Evolutionary conservation across 2,888 invertebrate species (phyloP).

Genomic region (Netelia inedita): DNA sequence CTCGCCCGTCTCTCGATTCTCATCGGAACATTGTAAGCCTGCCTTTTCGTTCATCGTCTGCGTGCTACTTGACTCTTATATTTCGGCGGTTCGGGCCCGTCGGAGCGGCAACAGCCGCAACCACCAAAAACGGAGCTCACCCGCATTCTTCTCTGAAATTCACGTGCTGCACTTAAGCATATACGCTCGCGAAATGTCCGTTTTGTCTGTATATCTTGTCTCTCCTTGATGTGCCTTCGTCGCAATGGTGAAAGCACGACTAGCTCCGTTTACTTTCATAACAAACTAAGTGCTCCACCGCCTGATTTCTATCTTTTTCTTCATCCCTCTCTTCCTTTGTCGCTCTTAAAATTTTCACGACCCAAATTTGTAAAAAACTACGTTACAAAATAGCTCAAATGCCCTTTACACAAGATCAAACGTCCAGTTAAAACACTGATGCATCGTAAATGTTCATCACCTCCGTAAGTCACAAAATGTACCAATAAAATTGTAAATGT

Average conservation of each 20-base stretch:
- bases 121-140: slow-evolving; percentile 46
- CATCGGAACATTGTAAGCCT: slow-evolving; percentile 28
- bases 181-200: background rate
- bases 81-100: slow-evolving; percentile 7
- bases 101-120: slow-evolving; percentile 20
- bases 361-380: no score
- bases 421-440: slow-evolving; percentile 13
- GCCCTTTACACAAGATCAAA: slow-evolving; percentile 13
- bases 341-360: background rate
- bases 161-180: slow-evolving; percentile 40
- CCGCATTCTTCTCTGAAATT: slow-evolving; percentile 56
- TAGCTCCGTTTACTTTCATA: slow-evolving; percentile 40
- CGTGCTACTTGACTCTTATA: slow-evolving; percentile 21
- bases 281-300: slow-evolving; percentile 18
- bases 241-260: slow-evolving; percentile 23
- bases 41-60: slow-evolving; percentile 35
- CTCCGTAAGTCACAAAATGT: background rate
- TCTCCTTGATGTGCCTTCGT: slow-evolving; percentile 18
- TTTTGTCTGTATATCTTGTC: slow-evolving; percentile 17
- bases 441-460: slow-evolving; percentile 14
- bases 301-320: background rate
- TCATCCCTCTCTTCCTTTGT: background rate
- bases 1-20: slow-evolving; percentile 41
- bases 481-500: slow-evolving; percentile 2
- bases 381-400: slow-evolving; percentile 30